Conservation (phyloP, 2,797 vertebrate species). For the Zalophus californianus region DNA sequence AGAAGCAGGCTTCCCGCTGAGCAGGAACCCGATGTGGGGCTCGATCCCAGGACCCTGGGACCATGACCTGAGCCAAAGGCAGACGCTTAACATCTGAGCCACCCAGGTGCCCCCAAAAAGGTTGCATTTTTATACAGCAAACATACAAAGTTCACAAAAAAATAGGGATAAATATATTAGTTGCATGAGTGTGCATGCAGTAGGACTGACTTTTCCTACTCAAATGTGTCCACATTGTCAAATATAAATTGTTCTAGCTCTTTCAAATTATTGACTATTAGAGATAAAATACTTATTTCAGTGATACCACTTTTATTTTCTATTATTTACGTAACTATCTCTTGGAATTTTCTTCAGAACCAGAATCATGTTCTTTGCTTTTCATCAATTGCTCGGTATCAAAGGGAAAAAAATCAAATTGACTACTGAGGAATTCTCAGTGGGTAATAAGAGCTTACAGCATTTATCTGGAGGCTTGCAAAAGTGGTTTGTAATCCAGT, state of each 20-base stretch:
- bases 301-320: not conserved
- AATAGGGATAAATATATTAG: not conserved
- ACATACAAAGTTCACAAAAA: not conserved
- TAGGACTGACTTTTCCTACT: not conserved
- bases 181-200: not conserved
- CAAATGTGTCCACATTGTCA: not conserved
- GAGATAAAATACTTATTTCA: slow-evolving; percentile 19
- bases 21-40: too few species aligned
- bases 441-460: not conserved
- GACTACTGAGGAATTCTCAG: not conserved
- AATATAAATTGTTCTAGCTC: not conserved
- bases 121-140: not conserved
- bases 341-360: not conserved
- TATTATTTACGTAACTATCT: not conserved
- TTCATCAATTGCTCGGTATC: not conserved
- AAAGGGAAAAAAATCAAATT: not conserved
- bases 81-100: too few species aligned
- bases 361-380: slow-evolving; percentile 6
- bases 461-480: not conserved
- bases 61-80: too few species aligned
- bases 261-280: not conserved
- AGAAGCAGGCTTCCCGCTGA: too few species aligned
- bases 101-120: not conserved
- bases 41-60: too few species aligned
- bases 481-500: slow-evolving; percentile 24